Base-by-base conservation (phyloP, 2,113 vertebrate species). In the Laticauda laticaudata region DNA sequence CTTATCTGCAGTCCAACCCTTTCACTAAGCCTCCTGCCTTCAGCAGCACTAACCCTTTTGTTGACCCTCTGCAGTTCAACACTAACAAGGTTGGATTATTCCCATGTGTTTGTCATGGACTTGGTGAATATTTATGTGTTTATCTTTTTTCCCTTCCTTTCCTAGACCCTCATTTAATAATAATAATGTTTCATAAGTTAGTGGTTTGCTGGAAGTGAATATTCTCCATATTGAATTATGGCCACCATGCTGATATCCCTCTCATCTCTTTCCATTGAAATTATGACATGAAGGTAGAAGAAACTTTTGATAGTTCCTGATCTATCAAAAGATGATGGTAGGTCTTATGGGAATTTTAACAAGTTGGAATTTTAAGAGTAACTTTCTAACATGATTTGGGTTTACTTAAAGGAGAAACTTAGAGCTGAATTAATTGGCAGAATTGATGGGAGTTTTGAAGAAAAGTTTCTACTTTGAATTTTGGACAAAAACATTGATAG, bases 1-100 rank as follows among this genome's bases (percentile, higher is more conserved):
- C 97, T 98, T 98, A 98, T 92, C 96, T 45, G 91, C 98, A 97
- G 98, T 97, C 96, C 97, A 98, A 91, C 97, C 96, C 98, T 97
- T 98, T 97, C 94, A 97, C 93, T 95, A 98, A 98, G 95, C 97
- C 96, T 94, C 3, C 93, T 93, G 95, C 96, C 97, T 97, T 98
- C 96, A 97, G 97, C 97, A 97, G 97, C 98, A 98, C 98, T 99
- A 98, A 98, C 96, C 98, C 98, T 29, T 98, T 98, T 96, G 97
- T 97, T 96, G 97, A 97, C 97, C 96, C 96, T 98, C 98, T 98
- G 86, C 98, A 98, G 69, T 97, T 98, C 98, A 94, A 81, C 97
- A 93, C 93, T 95, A 92, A 97, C 95, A 97, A 98, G 98, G 97
- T 98, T 97, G 97, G 97, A 96, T 97, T 92, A 96, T 93, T 93